A percentile compares a stretch with the other conserved stretches of the same genome.
Conservation (phyloP, 2,113 vertebrate genomes). For the Rutilus rutilus region DNA sequence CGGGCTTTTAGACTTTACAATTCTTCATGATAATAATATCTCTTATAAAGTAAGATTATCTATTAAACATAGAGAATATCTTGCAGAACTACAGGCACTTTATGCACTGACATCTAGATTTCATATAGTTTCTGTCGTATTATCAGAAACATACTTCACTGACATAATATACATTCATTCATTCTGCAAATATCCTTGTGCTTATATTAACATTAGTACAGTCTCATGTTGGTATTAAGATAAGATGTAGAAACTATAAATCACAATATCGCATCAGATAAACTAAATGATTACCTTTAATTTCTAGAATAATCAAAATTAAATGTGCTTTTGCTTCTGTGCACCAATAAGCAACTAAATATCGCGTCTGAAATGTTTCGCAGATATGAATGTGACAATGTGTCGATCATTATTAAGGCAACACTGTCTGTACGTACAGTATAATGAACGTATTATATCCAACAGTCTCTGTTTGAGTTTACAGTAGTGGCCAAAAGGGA, state of each 20-base stretch:
- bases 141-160: constrained; percentile 47
- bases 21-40: neutral
- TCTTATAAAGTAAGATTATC: neutral
- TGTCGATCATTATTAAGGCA: constrained; percentile 48
- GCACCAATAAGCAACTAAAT: neutral
- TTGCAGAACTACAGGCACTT: constrained; percentile 72
- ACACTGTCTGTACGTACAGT: constrained; percentile 8
- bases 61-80: constrained; percentile 46
- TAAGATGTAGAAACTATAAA: neutral
- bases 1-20: neutral
- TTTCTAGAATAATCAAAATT: neutral
- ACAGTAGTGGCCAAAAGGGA: no score
- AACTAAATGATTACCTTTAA: neutral
- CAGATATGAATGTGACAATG: neutral
- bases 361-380: neutral
- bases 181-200: constrained; percentile 45
- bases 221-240: neutral
- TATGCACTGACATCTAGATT: constrained; percentile 61
- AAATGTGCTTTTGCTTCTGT: neutral
- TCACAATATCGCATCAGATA: neutral
- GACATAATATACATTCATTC: constrained; percentile 50
- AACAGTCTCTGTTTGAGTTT: neutral
- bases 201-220: constrained; percentile 37
- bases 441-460: neutral
- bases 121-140: neutral